phyloP scores from a whole-genome alignment of 2,113 vertebrate genomes.

The Aptenodytes patagonicus region DNA sequence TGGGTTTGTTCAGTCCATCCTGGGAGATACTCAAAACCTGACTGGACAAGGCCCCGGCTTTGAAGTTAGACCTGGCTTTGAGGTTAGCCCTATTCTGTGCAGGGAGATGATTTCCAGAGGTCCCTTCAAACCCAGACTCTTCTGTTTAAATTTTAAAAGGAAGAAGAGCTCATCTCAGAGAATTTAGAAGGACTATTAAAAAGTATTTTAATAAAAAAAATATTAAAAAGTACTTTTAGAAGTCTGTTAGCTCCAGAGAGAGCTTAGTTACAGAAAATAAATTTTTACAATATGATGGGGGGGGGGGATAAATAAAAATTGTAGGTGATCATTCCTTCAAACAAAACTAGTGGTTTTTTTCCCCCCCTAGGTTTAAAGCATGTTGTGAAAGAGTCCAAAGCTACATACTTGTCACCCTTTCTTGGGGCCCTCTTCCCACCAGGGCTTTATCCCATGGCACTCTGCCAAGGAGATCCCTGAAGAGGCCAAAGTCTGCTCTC shows the following conservation, averaged over 20 bases:
- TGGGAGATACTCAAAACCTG: neutral
- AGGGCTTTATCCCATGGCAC: too few relatives aligned
- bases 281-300: neutral
- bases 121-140: neutral
- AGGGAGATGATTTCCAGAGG: neutral
- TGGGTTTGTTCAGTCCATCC: neutral
- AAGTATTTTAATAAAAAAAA: neutral
- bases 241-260: neutral
- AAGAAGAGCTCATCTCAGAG: neutral
- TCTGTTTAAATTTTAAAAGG: neutral
- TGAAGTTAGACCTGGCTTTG: neutral
- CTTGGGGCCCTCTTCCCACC: too few relatives aligned
- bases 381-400: neutral
- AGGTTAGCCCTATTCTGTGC: neutral
- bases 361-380: neutral
- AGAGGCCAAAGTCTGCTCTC: too few relatives aligned
- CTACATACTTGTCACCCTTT: neutral
- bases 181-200: neutral
- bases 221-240: neutral
- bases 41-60: fast-evolving
- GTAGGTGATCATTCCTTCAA: neutral
- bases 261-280: neutral
- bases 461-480: too few relatives aligned
- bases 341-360: neutral
- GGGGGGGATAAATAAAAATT: neutral